Percentiles rank a stretch among this genome's conserved stretches.
These are phyloP conservation scores for Coboldia fuscipes DNA, from an alignment of 1,140 invertebrate species.

Conservation along the genomic window DNA sequence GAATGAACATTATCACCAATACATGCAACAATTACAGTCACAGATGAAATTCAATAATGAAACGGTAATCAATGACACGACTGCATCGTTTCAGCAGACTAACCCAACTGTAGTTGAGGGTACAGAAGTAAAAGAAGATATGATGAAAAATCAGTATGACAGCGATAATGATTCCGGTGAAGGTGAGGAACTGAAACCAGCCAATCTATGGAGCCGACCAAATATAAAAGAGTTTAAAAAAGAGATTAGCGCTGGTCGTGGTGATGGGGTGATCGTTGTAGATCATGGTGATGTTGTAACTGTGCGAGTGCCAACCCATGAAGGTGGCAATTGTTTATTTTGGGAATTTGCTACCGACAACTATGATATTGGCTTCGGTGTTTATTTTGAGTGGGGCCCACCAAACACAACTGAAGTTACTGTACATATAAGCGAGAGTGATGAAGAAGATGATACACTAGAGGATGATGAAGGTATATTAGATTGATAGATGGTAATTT, in stretches of 20 bases:
- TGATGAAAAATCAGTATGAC: slow-evolving; percentile 4
- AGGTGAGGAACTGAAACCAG: slow-evolving; percentile 38
- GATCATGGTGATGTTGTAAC: slow-evolving; percentile 96
- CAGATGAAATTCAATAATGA: slow-evolving; percentile 16
- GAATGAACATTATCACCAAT: slow-evolving; percentile 95
- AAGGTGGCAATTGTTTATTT: slow-evolving; percentile 82
- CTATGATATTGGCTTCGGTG: slow-evolving; percentile 97
- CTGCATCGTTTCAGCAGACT: background rate
- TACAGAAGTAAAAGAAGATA: slow-evolving; percentile 7
- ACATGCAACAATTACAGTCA: slow-evolving; percentile 69
- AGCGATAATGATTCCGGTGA: slow-evolving; percentile 22
- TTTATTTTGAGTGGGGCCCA: slow-evolving; percentile 96
- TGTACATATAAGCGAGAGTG: slow-evolving; percentile 71
- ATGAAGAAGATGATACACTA: slow-evolving; percentile 48
- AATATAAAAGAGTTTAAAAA: slow-evolving; percentile 86
- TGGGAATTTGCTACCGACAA: slow-evolving; percentile 99
- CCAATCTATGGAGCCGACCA: slow-evolving; percentile 87
- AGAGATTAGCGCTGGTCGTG: slow-evolving; percentile 71
- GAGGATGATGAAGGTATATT: slow-evolving; percentile 31
- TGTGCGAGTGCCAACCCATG: slow-evolving; percentile 91
- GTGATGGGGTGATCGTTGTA: slow-evolving; percentile 65
- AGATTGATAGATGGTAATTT: background rate
- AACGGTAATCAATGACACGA: background rate
- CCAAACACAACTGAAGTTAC: slow-evolving; percentile 64
- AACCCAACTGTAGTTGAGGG: background rate